Conservation (phyloP, 2,797 vertebrate genomes). For the Hemitrygon akajei region DNA sequence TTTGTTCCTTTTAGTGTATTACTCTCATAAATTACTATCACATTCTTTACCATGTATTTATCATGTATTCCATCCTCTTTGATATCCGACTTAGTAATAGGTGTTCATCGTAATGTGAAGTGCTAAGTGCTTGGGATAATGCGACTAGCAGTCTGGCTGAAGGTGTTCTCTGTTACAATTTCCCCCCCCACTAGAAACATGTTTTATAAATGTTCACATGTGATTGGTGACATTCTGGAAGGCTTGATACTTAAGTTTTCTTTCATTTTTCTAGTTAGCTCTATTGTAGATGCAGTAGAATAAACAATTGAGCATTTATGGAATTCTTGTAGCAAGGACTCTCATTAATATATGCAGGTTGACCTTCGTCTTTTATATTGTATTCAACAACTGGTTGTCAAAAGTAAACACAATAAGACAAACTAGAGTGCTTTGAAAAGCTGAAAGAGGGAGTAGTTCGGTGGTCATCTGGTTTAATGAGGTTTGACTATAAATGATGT, state of each 20-base stretch:
- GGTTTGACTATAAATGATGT: neutral
- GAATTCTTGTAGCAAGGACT: neutral
- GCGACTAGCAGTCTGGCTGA: neutral
- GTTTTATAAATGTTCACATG: neutral
- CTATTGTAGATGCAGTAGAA: neutral
- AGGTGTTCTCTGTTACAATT: neutral
- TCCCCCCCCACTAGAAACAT: neutral
- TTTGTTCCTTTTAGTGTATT: neutral
- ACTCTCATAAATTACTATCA: neutral
- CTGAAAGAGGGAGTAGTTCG: neutral
- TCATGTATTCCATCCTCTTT: neutral
- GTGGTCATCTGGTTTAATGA: neutral
- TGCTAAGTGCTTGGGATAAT: neutral
- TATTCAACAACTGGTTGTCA: slow-evolving; percentile 8
- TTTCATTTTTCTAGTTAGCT: neutral
- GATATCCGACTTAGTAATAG: neutral
- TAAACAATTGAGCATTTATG: neutral
- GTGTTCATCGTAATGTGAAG: neutral
- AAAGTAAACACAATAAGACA: neutral
- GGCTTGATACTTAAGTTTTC: neutral
- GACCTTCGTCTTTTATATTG: neutral
- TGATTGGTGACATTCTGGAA: slow-evolving; percentile 1
- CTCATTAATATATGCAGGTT: neutral
- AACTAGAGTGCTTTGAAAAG: neutral
- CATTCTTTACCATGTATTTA: neutral